These are phyloP conservation scores for Drosophila leonis DNA, from an alignment of 2,888 invertebrate species.

Conservation along the genomic window DNA sequence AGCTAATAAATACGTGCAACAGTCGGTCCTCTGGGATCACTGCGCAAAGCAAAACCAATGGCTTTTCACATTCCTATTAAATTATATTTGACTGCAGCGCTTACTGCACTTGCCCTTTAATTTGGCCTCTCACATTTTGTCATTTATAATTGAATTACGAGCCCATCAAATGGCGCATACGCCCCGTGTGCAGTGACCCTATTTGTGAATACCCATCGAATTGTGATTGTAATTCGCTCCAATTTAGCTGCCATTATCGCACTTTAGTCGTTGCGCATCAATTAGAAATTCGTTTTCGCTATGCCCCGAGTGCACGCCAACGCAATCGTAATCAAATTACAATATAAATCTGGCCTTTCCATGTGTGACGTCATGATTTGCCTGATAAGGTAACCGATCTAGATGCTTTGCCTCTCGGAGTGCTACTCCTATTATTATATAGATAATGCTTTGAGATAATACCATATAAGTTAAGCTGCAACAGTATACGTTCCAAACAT, in stretches of 20 bases:
- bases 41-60: neutral
- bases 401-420: neutral
- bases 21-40: slow-evolving; percentile 28
- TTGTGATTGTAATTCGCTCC: slow-evolving; percentile 72
- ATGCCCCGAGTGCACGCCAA: neutral
- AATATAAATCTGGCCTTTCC: neutral
- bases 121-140: slow-evolving; percentile 45
- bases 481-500: neutral
- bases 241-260: slow-evolving; percentile 80
- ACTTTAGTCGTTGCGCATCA: slow-evolving; percentile 55
- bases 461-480: neutral
- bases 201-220: slow-evolving; percentile 50
- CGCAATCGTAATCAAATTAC: slow-evolving; percentile 17
- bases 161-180: slow-evolving; percentile 65
- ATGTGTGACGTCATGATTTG: neutral
- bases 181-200: slow-evolving; percentile 29
- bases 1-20: slow-evolving; percentile 81
- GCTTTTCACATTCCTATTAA: slow-evolving; percentile 24
- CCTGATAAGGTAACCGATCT: neutral
- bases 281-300: slow-evolving; percentile 42
- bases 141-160: slow-evolving; percentile 71
- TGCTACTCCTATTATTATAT: neutral
- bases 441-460: neutral
- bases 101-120: slow-evolving; percentile 71
- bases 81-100: slow-evolving; percentile 67